phyloP scores from a whole-genome alignment of 2,113 vertebrate species.

The Podocnemis expansa region DNA sequence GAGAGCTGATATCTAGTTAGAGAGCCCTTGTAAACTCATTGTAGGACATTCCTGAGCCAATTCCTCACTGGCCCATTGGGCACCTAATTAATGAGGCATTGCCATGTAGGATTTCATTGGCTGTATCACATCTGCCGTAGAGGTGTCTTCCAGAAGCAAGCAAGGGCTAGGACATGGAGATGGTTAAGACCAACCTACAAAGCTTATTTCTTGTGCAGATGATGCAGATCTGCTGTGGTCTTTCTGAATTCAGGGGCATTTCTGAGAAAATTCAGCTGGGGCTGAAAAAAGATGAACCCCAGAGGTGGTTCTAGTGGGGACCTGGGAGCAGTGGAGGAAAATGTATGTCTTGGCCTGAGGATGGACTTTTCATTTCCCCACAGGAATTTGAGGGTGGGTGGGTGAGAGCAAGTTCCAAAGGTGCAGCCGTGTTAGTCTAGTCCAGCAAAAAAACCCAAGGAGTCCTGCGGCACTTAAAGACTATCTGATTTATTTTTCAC shows the following conservation, averaged over 20 bases:
- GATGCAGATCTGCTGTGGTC: background rate
- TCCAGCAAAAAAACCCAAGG: too few relatives aligned
- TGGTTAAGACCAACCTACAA: background rate
- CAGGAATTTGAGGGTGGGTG: background rate
- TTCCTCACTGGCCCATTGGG: background rate
- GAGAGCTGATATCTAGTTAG: background rate
- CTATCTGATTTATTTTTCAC: too few relatives aligned
- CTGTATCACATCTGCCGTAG: background rate
- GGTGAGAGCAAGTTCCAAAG: background rate
- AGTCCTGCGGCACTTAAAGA: too few relatives aligned
- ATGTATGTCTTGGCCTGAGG: background rate
- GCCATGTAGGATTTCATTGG: background rate
- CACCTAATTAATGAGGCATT: background rate
- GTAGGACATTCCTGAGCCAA: too few relatives aligned
- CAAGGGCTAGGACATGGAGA: background rate
- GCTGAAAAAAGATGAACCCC: background rate
- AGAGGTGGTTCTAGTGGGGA: background rate
- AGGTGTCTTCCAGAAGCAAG: background rate
- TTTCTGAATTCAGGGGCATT: background rate
- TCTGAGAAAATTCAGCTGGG: background rate
- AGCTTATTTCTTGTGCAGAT: background rate
- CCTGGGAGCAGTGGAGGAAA: background rate
- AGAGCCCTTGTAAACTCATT: background rate
- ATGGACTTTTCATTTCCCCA: background rate
- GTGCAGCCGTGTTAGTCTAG: too few relatives aligned